Base-by-base conservation (phyloP, 92 coral and sea anemone species). In the Phenganax marumi region DNA sequence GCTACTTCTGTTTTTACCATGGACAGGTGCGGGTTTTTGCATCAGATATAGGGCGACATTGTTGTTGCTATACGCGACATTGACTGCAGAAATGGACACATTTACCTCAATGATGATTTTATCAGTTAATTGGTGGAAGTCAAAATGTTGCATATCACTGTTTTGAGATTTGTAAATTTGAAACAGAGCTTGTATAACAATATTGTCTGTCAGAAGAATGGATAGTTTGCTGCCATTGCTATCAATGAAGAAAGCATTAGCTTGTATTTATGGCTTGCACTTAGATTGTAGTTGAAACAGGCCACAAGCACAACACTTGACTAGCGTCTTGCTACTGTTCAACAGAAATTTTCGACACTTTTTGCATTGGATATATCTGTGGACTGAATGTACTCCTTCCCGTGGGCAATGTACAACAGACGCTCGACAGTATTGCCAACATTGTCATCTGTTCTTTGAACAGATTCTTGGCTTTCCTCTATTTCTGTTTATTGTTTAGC, bases 401-500 rank as follows among this genome's bases (percentile, higher is more conserved):
- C 70, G 81, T 19, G 81, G 81, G 19, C 73, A 76, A 53, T 70
- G 68, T 8, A n/a, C n/a, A n/a, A n/a, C n/a, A n/a, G n/a, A n/a
- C n/a, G n/a, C n/a, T n/a, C n/a, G n/a, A 60, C 18, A n/a, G 7
- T 7, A 7, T 60, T 8, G 19, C 68, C 68, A 60, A 60, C 18
- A 9, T n/a, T 60, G 81, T 86, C 86, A 81, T 86, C 86, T 23
- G 39, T 48, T 86, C 82, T 48, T 56, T 71, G 60, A 33, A 86
- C 74, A 70, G 70, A 50, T 62, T 52, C 50, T 56, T 72, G 66
- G 50, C 85, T 61, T 81, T 61, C 46, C 6, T 56, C 19, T 70
- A 81, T 80, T 73, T 16, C 56, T 60, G 89, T 79, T n/a, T 85
- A 85, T 49, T 60, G 85, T 79, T 85, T 33, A 85, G 69, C 22